phyloP scores from a whole-genome alignment of 2,888 invertebrate species.

The Dastarcus helophoroides region DNA sequence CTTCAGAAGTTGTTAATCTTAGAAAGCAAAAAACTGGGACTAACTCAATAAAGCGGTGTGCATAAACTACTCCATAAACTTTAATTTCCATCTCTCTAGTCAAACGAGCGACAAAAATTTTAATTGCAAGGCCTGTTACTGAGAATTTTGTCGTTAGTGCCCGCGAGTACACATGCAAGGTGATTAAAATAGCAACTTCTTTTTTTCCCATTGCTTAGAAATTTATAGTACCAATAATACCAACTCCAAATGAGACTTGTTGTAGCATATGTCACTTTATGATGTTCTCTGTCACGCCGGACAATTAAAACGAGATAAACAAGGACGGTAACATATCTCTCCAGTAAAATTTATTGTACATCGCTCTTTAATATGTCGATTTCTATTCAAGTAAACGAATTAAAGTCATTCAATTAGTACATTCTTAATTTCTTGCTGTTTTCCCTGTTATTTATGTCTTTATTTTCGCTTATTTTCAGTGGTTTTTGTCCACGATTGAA shows the following conservation, averaged over 20 bases:
- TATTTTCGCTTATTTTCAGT: constrained; percentile 17
- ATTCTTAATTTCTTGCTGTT: constrained; percentile 29
- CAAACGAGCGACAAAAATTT: too few species aligned
- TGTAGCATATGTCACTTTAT: background rate
- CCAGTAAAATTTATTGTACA: background rate
- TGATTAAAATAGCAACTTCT: background rate
- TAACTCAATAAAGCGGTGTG: too few species aligned
- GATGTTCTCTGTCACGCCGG: background rate
- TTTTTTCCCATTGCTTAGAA: background rate
- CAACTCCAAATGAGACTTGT: background rate
- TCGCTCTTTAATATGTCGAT: constrained; percentile 29
- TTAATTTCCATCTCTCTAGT: too few species aligned
- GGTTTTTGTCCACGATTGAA: too few species aligned
- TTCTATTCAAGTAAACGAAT: constrained; percentile 31
- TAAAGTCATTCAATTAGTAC: constrained; percentile 32
- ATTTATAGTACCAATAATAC: constrained; percentile 1
- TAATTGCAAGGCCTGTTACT: too few species aligned
- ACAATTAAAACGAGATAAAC: background rate
- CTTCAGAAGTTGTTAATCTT: too few species aligned
- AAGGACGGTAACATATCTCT: background rate
- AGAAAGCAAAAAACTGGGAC: too few species aligned
- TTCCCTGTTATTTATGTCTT: constrained; percentile 27
- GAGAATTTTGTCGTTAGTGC: too few species aligned
- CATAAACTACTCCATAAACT: too few species aligned
- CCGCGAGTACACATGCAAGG: background rate